A percentile compares a stretch with the other conserved stretches of the same genome.
These are phyloP conservation scores for Pachypanchax playfairii DNA, from an alignment of 2,113 vertebrate species.

Conservation along the genomic window DNA sequence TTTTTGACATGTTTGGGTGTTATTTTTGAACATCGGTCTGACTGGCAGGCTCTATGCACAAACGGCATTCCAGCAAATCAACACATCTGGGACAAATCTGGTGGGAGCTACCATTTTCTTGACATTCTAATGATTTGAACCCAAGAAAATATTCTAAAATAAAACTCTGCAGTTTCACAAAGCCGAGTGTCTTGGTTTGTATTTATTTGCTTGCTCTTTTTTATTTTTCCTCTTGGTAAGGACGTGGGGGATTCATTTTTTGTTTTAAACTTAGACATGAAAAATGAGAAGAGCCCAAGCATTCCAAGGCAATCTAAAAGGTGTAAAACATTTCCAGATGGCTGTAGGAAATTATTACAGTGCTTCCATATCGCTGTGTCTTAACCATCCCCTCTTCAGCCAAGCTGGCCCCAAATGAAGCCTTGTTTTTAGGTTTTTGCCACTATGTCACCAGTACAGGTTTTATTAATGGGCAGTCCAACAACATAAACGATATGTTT, in stretches of 20 bases:
- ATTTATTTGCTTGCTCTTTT: slow-evolving; percentile 5
- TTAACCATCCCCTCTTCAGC: slow-evolving; percentile 46
- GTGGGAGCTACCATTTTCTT: slow-evolving; percentile 49
- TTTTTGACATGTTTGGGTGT: slow-evolving; percentile 42
- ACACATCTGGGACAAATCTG: slow-evolving; percentile 71
- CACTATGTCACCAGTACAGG: slow-evolving; percentile 28
- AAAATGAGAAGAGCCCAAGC: slow-evolving; percentile 66
- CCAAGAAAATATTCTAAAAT: slow-evolving; percentile 28
- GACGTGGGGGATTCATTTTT: slow-evolving; percentile 50
- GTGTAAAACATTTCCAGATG: slow-evolving; percentile 84
- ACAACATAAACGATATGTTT: slow-evolving; percentile 33
- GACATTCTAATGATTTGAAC: slow-evolving; percentile 49
- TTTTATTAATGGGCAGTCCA: slow-evolving; percentile 29
- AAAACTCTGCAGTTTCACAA: slow-evolving; percentile 37
- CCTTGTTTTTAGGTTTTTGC: slow-evolving; percentile 42
- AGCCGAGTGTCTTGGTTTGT: background rate
- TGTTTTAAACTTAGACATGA: slow-evolving; percentile 53
- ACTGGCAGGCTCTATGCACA: slow-evolving; percentile 42
- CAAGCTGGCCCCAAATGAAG: slow-evolving; percentile 51
- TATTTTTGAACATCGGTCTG: slow-evolving; percentile 64
- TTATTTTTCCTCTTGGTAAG: background rate
- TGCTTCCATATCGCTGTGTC: slow-evolving; percentile 66
- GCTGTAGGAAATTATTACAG: slow-evolving; percentile 70
- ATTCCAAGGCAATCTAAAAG: slow-evolving; percentile 77
- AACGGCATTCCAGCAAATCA: slow-evolving; percentile 53